A percentile compares a stretch with the other conserved stretches of the same genome.
These are phyloP conservation scores for Eupelmus urozonus DNA, from an alignment of 2,888 invertebrate genomes.

Conservation along the genomic window DNA sequence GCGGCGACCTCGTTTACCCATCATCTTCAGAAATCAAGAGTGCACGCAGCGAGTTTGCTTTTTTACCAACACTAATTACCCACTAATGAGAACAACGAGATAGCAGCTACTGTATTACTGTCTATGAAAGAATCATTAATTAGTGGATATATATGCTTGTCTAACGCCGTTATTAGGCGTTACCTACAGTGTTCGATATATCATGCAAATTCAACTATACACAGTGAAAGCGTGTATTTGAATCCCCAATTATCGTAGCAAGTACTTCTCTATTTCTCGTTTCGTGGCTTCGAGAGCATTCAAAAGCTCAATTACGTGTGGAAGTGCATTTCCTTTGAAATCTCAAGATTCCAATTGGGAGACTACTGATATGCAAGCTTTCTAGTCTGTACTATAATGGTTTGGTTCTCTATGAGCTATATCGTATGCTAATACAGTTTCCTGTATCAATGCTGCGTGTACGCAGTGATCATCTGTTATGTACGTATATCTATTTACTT, in stretches of 20 bases:
- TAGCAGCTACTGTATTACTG: not conserved
- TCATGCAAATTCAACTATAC: slow-evolving; percentile 13
- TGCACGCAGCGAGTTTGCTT: not conserved
- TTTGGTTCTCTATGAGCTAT: not conserved
- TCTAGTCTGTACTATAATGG: slow-evolving; percentile 5
- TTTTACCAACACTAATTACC: slow-evolving; percentile 25
- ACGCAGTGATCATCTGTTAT: too few species aligned
- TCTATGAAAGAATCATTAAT: slow-evolving; percentile 38
- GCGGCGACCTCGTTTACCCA: not conserved
- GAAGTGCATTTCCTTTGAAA: slow-evolving; percentile 48
- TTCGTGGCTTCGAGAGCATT: slow-evolving; percentile 28
- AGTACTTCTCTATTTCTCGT: slow-evolving; percentile 28
- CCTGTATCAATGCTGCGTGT: slow-evolving; percentile 6
- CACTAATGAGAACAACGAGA: slow-evolving; percentile 22
- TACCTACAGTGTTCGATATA: slow-evolving; percentile 33
- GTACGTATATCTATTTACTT: too few species aligned
- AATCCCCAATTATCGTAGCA: slow-evolving; percentile 44
- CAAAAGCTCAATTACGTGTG: slow-evolving; percentile 45
- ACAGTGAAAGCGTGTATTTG: not conserved
- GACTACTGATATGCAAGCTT: slow-evolving; percentile 39
- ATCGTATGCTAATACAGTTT: not conserved
- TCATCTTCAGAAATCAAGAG: not conserved
- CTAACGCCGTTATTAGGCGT: slow-evolving; percentile 34
- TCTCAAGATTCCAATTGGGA: slow-evolving; percentile 40
- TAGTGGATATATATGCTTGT: slow-evolving; percentile 29